A percentile compares a stretch with the other conserved stretches of the same genome.
These are phyloP conservation scores for Serilophus lunatus DNA, from an alignment of 2,113 vertebrate genomes.

Conservation along the genomic window DNA sequence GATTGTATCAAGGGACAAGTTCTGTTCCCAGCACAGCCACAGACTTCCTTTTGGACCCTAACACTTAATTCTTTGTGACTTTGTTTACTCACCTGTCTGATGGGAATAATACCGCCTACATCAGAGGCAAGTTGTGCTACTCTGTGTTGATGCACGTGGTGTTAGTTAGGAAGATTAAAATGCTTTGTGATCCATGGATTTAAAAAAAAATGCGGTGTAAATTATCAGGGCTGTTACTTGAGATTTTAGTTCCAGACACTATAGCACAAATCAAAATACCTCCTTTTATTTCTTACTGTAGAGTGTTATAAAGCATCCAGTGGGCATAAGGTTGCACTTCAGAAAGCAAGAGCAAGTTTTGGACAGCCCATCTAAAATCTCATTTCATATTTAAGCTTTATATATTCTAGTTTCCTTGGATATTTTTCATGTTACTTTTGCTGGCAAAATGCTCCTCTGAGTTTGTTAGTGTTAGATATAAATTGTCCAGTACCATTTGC, in stretches of 20 bases:
- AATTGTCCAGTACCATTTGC: background rate
- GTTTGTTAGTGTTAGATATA: background rate
- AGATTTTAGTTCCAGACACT: slow-evolving; percentile 7
- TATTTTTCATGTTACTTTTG: background rate
- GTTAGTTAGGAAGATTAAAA: slow-evolving; percentile 54
- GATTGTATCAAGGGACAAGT: slow-evolving; percentile 35
- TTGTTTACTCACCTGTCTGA: slow-evolving; percentile 65
- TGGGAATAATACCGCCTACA: slow-evolving; percentile 24
- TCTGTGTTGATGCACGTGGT: slow-evolving; percentile 41
- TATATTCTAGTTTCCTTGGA: background rate
- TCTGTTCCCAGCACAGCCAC: slow-evolving; percentile 48
- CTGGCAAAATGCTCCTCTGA: background rate
- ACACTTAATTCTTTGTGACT: slow-evolving; percentile 62
- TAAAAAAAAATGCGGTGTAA: background rate
- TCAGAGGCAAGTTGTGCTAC: slow-evolving; percentile 23
- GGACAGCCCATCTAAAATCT: background rate
- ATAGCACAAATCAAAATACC: slow-evolving; percentile 14
- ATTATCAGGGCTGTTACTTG: slow-evolving; percentile 4
- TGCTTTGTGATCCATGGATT: slow-evolving; percentile 46
- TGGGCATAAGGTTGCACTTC: background rate
- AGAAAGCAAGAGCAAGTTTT: background rate
- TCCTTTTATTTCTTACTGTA: slow-evolving; percentile 19
- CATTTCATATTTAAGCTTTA: background rate
- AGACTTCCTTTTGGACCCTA: slow-evolving; percentile 45
- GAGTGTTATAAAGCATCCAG: background rate